These are phyloP conservation scores for Leptatherina wallacei DNA, from an alignment of 2,797 vertebrate species.

Conservation along the genomic window DNA sequence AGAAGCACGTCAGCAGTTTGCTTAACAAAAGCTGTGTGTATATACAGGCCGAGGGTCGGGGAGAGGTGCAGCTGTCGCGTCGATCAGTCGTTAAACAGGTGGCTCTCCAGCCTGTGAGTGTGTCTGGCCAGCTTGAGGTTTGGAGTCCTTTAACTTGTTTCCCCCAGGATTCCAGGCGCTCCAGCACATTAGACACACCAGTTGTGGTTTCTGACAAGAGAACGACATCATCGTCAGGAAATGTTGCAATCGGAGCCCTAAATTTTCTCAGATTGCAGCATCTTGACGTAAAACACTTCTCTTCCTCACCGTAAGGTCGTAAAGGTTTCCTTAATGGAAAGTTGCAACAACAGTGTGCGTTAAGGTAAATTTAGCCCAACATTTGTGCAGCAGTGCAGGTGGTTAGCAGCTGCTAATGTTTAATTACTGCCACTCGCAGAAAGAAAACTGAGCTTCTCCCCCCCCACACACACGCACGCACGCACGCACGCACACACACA, in stretches of 20 bases:
- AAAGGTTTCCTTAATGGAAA: background rate
- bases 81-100: conserved; percentile 76
- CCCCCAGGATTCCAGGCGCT: conserved; percentile 10
- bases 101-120: conserved; percentile 48
- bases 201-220: background rate
- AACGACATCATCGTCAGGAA: background rate
- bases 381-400: background rate
- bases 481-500: too few species aligned
- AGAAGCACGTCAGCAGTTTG: conserved; percentile 9
- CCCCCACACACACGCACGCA: too few species aligned
- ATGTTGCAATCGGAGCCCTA: background rate
- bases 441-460: background rate
- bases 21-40: conserved; percentile 43
- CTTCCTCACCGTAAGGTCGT: background rate
- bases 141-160: background rate
- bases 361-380: background rate
- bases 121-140: conserved; percentile 20
- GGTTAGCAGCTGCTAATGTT: background rate
- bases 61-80: conserved; percentile 72
- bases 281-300: background rate
- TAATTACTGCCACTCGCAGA: background rate
- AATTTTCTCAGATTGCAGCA: background rate
- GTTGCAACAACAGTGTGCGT: background rate
- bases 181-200: conserved; percentile 22
- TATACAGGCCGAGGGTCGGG: conserved; percentile 48